Evolutionary conservation across 2,797 vertebrate genomes (phyloP), one percentile per base, ranked within the genome.

Genomic region (Smutsia gigantea): DNA sequence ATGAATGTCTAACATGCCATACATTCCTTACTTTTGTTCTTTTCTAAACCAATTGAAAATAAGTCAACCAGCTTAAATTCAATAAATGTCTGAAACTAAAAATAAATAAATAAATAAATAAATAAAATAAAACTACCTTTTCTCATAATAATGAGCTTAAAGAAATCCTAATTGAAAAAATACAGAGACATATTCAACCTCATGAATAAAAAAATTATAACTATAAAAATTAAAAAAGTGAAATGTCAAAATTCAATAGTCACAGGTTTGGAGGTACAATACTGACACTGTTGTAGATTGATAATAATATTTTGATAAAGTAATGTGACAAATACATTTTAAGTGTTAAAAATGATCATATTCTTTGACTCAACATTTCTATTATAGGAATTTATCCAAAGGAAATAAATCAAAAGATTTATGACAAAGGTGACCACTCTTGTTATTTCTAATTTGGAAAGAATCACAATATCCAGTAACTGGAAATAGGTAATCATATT

Each of bases 261-360:
- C 42, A 61, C 21, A 89, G 34, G 9, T 59, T 93, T 86, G 15
- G 29, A 55, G 31, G 18, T 91, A 79, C n/a, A 90, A 66, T 21
- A 31, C 12, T 74, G 81, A 59, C 25, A 77, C 55, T 91, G 7
- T 49, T 93, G 10, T 34, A 42, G 18, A 86, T n/a, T 83, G 37
- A 13, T 46, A 39, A 69, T 0, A 51, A 17, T 81, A 81, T 90
- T 93, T 93, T 68, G 39, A 12, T 49, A 72, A 85, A 78, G 55
- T 78, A 84, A 84, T 66, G 69, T 53, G 39, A 25, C 29, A 95
- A 90, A 93, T 63, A 90, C 5, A n/a, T 72, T 64, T 92, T 86
- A 53, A 85, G 11, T 75, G 12, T 82, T 66, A 87, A 87, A 90
- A 92, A 87, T 68, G 4, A 96, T 57, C n/a, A 64, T 61, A 72